Evolutionary conservation across 2,797 vertebrate species (phyloP).

Genomic region (Scarus forsteni): DNA sequence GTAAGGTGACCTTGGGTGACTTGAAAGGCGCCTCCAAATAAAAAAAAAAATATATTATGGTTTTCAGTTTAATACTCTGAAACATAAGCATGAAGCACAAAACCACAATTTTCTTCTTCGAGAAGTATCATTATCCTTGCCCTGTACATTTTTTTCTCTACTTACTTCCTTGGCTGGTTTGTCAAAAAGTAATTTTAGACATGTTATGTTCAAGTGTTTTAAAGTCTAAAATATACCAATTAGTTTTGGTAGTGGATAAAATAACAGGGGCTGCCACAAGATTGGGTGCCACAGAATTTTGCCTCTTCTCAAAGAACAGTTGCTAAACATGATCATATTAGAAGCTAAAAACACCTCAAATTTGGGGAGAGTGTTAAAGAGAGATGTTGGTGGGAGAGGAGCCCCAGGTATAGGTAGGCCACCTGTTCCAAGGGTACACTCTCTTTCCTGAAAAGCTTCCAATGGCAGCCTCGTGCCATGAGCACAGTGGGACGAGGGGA

Average conservation of each 20-base stretch:
- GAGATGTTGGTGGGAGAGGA: constrained; percentile 78
- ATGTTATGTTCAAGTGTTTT: constrained; percentile 9
- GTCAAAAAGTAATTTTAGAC: too few relatives aligned
- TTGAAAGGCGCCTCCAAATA: too few relatives aligned
- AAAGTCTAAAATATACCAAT: constrained; percentile 20
- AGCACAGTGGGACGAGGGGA: constrained; percentile 77
- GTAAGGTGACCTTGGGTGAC: too few relatives aligned
- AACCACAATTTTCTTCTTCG: too few relatives aligned
- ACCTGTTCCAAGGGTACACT: constrained; percentile 88
- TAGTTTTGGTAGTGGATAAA: constrained; percentile 1
- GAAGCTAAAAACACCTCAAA: constrained; percentile 29
- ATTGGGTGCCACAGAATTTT: constrained; percentile 2
- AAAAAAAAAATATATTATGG: too few relatives aligned
- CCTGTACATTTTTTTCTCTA: too few relatives aligned
- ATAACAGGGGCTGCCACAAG: background rate
- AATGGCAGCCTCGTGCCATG: constrained; percentile 79
- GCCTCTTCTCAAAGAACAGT: constrained; percentile 19
- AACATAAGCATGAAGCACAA: too few relatives aligned
- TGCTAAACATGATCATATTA: constrained; percentile 34
- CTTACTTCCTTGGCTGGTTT: too few relatives aligned
- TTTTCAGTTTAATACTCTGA: too few relatives aligned
- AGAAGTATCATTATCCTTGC: too few relatives aligned
- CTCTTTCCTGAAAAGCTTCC: constrained; percentile 78
- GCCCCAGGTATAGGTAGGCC: constrained; percentile 82
- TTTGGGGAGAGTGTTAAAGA: constrained; percentile 62